Base-by-base conservation (phyloP, 2,888 invertebrate genomes). In the Drosophila crucigera region DNA sequence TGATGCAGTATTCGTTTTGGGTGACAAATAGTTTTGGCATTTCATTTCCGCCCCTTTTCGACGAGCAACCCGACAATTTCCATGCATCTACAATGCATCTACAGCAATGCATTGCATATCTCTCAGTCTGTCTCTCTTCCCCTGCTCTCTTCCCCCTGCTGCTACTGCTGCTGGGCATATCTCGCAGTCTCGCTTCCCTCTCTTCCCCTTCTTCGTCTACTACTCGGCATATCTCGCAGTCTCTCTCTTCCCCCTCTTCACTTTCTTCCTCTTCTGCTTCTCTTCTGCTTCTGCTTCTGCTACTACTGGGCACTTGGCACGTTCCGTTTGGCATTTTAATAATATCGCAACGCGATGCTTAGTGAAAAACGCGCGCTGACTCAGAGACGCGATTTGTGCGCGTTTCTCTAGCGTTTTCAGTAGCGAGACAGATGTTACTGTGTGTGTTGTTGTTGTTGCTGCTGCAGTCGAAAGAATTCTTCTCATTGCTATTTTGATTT, bases 401-500 rank as follows among this genome's bases (percentile, higher is more conserved):
- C 81, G 77, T 64, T 83, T 76, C 47, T 33, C 39, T 35, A 14
- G 78, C 81, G 73, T 58, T 79, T 67, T 67, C 33, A 16, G 10
- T 25, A 47, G 47, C 49, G 53, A 62, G 56, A 54, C 71, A 68
- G 70, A 59, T 76, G 68, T 76, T 80, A 52, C 62, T 41, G 31
- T 41, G 43, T n/a, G 4, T 30, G 47, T 22, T 7, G 22, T 2
- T 43, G 22, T 7, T 1, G 37, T 58, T 59, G 47, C 43, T 30
- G 61, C 49, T 78, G 71, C 70, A 78, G 43, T 74, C 58, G 35
- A 73, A 76, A 76, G 84, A 85, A 85, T 85, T 88, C 89, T 80
- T 89, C 84, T 80, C 73, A 86, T 78, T 86, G 85, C 85, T 85
- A 88, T 85, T 85, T 85, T 78, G 77, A 85, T 88, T 83, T 82